A percentile compares a stretch with the other conserved stretches of the same genome.
Evolutionary conservation across 2,113 vertebrate species (phyloP).

Genomic region (Cranoglanis bouderius): DNA sequence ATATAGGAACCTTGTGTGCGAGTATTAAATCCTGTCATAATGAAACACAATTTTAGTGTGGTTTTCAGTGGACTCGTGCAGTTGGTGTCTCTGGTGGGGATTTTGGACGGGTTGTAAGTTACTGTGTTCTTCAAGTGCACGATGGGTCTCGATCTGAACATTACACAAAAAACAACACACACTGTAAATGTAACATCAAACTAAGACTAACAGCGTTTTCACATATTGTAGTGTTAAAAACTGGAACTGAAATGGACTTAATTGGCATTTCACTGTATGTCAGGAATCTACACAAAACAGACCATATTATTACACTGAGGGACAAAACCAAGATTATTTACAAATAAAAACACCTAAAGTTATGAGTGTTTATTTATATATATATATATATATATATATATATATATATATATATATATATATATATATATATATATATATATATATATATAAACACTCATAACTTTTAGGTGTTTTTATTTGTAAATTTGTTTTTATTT

Average conservation of each 20-base stretch:
- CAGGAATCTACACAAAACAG: not conserved
- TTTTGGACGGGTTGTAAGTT: conserved; percentile 56
- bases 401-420: not conserved
- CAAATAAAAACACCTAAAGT: not conserved
- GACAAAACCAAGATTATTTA: not conserved
- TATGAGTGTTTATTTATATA: not conserved
- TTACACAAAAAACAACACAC: conserved; percentile 26
- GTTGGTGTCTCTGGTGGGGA: conserved; percentile 53
- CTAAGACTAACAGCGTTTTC: not conserved
- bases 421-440: not conserved
- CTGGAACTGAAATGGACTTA: not conserved
- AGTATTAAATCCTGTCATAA: conserved; percentile 43
- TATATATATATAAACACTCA: not conserved
- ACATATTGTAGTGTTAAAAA: not conserved
- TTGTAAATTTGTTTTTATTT: no score
- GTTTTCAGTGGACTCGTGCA: conserved; percentile 36
- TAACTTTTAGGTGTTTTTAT: no score
- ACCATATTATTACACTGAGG: not conserved
- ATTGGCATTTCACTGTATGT: not conserved
- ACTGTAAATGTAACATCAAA: not conserved
- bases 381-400: not conserved
- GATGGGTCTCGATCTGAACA: conserved; percentile 70
- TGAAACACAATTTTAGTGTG: conserved; percentile 63
- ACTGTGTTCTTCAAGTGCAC: conserved; percentile 60
- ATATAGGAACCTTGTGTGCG: conserved; percentile 52